Evolutionary conservation across 2,113 vertebrate genomes (phyloP).

Genomic region (Microtus montanus): DNA sequence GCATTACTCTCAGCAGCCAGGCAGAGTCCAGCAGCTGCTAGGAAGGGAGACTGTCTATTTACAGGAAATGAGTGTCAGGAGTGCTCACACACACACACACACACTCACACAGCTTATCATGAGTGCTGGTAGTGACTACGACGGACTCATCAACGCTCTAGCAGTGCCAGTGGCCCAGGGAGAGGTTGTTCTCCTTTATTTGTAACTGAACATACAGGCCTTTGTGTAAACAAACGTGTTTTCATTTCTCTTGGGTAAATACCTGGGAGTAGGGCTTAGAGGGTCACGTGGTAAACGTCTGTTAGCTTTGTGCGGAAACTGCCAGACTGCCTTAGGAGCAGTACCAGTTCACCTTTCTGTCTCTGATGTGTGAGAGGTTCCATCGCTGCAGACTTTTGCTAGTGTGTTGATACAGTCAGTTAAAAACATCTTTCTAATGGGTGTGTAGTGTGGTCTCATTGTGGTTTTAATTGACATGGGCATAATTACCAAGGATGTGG

Average conservation of each 20-base stretch:
- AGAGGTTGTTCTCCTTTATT: background rate
- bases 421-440: background rate
- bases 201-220: background rate
- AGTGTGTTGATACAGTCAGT: background rate
- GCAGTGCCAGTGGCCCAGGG: background rate
- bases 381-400: background rate
- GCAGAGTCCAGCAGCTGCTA: background rate
- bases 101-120: background rate
- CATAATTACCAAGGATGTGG: background rate
- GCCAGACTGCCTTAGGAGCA: background rate
- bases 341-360: background rate
- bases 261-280: background rate
- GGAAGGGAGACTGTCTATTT: background rate
- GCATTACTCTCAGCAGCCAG: background rate
- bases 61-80: background rate
- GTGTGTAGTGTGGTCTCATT: background rate
- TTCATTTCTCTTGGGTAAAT: background rate
- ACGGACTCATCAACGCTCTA: background rate
- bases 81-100: background rate
- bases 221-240: background rate
- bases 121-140: background rate
- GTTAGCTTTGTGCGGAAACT: background rate
- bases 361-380: background rate
- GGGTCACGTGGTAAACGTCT: background rate
- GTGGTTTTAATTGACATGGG: background rate